These are phyloP conservation scores for Allobates femoralis DNA, from an alignment of 2,797 vertebrate genomes.

Conservation along the genomic window DNA sequence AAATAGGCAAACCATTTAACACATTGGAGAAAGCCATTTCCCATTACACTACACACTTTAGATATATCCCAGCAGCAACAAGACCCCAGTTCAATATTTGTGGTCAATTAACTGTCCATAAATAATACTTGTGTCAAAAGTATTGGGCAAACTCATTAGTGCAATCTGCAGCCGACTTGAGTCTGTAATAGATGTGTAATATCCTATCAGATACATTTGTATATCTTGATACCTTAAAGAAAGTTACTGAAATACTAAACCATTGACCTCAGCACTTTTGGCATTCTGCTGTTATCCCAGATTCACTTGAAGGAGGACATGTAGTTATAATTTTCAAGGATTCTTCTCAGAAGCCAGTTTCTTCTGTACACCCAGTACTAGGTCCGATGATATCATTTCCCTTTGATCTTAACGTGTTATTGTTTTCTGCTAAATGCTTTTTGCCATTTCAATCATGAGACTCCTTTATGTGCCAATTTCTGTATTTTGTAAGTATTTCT, in stretches of 20 bases:
- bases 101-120: slow-evolving; percentile 13
- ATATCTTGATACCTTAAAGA: neutral
- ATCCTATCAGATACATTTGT: neutral
- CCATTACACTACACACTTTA: slow-evolving; percentile 29
- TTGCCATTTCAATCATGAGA: slow-evolving; percentile 55
- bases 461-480: slow-evolving; percentile 46
- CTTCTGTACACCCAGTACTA: slow-evolving; percentile 22
- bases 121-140: neutral
- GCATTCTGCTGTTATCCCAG: neutral
- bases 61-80: neutral
- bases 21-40: slow-evolving; percentile 49
- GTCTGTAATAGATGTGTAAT: neutral
- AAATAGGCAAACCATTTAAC: slow-evolving; percentile 45
- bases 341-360: slow-evolving; percentile 43
- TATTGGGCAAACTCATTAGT: neutral
- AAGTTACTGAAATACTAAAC: slow-evolving; percentile 2
- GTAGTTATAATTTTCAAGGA: slow-evolving; percentile 37
- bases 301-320: slow-evolving; percentile 31
- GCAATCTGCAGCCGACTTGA: neutral
- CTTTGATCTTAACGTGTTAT: slow-evolving; percentile 61
- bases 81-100: neutral
- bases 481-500: slow-evolving; percentile 8
- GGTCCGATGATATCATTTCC: slow-evolving; percentile 49
- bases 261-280: slow-evolving; percentile 10
- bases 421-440: slow-evolving; percentile 57